Base-by-base conservation (phyloP, 64 coral and sea anemone species). In the Pachyseris speciosa region DNA sequence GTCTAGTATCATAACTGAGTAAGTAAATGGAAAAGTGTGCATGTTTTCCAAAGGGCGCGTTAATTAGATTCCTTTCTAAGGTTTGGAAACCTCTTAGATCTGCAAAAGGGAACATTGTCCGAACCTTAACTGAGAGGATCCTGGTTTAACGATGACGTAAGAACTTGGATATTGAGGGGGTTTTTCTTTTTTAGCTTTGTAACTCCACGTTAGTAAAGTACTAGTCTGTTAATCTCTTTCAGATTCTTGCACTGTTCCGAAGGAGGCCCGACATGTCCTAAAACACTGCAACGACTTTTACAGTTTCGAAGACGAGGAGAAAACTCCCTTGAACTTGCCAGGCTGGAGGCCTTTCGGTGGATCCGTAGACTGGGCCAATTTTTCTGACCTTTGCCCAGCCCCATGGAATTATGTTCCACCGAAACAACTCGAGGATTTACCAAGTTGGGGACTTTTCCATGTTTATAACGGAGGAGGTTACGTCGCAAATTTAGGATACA, bases 381-480 rank as follows among this genome's bases (percentile, higher is more conserved):
- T 73, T 5, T 58, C 77, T 3, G 2, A 49, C n/a, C 92, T 94
- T 2, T 94, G 92, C 32, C 92, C 92, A 0, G 80, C 57, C 33
- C 92, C 92, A 57, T 94, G 92, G 92, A 85, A 76, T 19, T 88
- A 94, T 9, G 77, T 48, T 1, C 44, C 63, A 55, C 64, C 33
- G 47, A 13, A 27, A 2, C 37, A 75, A 15, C 38, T 86, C 0
- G 40, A 36, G 12, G 37, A 55, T 50, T 41, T 17, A 15, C 75
- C 64, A 5, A 55, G 65, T 15, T 88, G 92, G 92, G 92, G 85
- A 10, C 63, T 87, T 17, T 80, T 80, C 36, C n/a, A 50, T 26
- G 33, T 34, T 34, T 94, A 94, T 38, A 29, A 67, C 15, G 85
- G 92, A 17, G 92, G 92, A 1, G 92, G 92, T 6, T 94, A 88